Percentiles rank a stretch among this genome's conserved stretches.
These are phyloP conservation scores for Addax nasomaculatus DNA, from an alignment of 2,113 vertebrate genomes.

Conservation along the genomic window DNA sequence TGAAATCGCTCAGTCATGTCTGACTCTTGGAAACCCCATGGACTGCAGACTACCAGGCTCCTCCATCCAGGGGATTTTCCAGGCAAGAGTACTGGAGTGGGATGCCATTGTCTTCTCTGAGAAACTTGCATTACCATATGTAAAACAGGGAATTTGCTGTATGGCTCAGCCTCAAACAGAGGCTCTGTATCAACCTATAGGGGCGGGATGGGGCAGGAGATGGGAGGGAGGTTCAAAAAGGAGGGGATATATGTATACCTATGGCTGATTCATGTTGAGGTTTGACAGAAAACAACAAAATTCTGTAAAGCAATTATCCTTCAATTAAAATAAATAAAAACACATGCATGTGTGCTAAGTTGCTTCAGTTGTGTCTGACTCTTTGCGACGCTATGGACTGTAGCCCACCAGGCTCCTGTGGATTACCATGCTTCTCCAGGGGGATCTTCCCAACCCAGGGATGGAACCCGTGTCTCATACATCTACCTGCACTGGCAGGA, in stretches of 20 bases:
- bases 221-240: not conserved
- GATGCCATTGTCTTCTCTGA: no score
- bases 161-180: not conserved
- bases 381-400: not conserved
- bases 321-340: not conserved
- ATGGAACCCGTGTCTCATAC: not conserved
- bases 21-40: no score
- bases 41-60: no score
- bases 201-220: not conserved
- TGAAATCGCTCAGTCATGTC: no score
- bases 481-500: not conserved
- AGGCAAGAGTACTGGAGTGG: no score
- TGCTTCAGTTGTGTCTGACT: not conserved
- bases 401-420: not conserved
- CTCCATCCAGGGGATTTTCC: no score
- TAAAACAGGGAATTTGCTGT: not conserved
- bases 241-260: not conserved
- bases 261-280: not conserved
- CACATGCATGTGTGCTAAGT: not conserved
- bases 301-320: not conserved
- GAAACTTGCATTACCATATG: not conserved
- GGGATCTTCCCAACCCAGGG: not conserved
- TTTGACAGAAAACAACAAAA: not conserved
- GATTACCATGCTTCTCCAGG: not conserved
- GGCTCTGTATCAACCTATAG: not conserved